phyloP scores from a whole-genome alignment of 2,797 vertebrate species.

The Rachycentron canadum region DNA sequence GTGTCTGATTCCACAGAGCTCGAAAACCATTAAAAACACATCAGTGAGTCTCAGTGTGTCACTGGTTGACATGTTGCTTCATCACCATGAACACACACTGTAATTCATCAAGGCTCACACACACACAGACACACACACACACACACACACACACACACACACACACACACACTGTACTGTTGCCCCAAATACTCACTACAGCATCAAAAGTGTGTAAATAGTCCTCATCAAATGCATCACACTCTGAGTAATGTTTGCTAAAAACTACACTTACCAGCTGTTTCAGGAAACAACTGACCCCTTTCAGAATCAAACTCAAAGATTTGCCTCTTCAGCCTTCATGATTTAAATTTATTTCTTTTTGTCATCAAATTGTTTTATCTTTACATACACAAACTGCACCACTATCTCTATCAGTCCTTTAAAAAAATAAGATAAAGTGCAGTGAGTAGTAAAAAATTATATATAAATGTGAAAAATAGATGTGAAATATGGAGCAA shows the following conservation, averaged over 20 bases:
- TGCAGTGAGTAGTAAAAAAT: too few species aligned
- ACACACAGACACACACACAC: too few species aligned
- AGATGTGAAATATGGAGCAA: too few species aligned
- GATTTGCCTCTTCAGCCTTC: neutral
- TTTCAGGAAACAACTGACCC: neutral
- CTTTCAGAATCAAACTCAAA: neutral
- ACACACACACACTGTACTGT: too few species aligned
- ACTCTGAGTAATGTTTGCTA: neutral
- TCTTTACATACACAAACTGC: too few species aligned
- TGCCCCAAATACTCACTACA: neutral
- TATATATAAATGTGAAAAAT: too few species aligned
- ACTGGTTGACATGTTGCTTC: neutral
- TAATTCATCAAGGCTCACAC: neutral
- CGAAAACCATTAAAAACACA: conserved; percentile 4
- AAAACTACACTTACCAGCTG: neutral
- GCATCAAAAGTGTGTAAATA: neutral
- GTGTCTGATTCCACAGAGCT: neutral
- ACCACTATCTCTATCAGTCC: too few species aligned
- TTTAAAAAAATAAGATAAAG: too few species aligned
- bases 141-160: too few species aligned
- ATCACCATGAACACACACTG: neutral
- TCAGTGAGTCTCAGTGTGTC: neutral
- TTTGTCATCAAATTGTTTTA: neutral
- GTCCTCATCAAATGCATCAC: neutral
- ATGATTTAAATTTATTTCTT: neutral